Evolutionary conservation across 1,140 invertebrate genomes (phyloP).

Genomic region (Drosophila paulistorum): DNA sequence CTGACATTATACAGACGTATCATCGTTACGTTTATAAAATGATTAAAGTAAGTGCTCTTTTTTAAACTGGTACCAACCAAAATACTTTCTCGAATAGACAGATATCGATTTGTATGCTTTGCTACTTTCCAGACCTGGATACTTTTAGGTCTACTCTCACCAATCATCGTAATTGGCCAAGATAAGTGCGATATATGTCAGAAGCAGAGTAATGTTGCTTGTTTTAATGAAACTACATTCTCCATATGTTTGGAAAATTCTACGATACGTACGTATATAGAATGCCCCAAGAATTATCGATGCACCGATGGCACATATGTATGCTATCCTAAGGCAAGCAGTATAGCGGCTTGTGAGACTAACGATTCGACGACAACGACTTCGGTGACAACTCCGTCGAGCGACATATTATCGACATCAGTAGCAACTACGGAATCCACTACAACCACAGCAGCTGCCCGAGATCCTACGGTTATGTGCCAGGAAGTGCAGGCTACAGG

Average conservation of each 20-base stretch:
- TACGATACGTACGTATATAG: background rate
- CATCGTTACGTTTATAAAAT: background rate
- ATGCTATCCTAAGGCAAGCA: background rate
- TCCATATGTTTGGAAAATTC: conserved; percentile 50
- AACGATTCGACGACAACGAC: background rate
- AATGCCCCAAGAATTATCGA: background rate
- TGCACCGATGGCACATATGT: conserved; percentile 9
- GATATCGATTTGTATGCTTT: background rate
- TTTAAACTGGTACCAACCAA: no score
- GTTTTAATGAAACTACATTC: conserved; percentile 52
- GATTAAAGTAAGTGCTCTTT: background rate
- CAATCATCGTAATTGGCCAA: conserved; percentile 2
- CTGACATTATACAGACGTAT: background rate
- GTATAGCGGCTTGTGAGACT: background rate
- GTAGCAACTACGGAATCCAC: background rate
- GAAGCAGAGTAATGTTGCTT: conserved; percentile 39
- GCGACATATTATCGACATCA: background rate
- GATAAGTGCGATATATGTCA: conserved; percentile 54
- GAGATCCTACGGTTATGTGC: conserved; percentile 34
- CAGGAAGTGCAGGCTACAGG: background rate
- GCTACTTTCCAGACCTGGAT: background rate
- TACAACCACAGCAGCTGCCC: conserved; percentile 12
- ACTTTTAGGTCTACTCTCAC: background rate
- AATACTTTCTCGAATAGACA: no score
- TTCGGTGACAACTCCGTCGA: background rate